Percentiles rank a stretch among this genome's conserved stretches.
phyloP scores from a whole-genome alignment of 2,797 vertebrate genomes.

The Mormyrus hasselquistii region DNA sequence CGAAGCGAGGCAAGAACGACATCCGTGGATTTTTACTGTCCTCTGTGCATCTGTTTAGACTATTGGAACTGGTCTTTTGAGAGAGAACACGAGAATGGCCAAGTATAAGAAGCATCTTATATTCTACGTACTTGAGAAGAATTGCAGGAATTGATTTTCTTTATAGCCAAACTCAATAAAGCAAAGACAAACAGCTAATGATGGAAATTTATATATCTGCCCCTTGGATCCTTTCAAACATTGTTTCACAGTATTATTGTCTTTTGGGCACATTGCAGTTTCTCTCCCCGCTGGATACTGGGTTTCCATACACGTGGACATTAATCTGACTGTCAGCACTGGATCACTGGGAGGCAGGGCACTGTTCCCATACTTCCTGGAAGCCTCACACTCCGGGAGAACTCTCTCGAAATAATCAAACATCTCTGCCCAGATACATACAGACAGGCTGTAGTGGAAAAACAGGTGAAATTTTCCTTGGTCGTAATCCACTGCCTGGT shows the following conservation, averaged over 20 bases:
- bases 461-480: too few relatives aligned
- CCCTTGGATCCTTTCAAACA: neutral
- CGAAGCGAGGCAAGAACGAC: neutral
- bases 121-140: neutral
- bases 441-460: neutral
- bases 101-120: neutral
- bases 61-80: neutral
- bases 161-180: neutral
- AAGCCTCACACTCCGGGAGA: neutral
- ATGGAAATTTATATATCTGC: neutral
- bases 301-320: neutral
- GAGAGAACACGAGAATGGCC: neutral
- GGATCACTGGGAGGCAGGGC: neutral
- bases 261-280: neutral
- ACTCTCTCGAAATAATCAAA: neutral
- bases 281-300: neutral
- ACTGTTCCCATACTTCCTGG: neutral
- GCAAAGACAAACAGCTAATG: neutral
- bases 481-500: too few relatives aligned
- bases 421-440: neutral
- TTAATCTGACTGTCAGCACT: neutral
- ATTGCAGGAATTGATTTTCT: neutral
- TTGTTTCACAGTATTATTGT: neutral
- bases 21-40: neutral
- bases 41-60: neutral